Conservation (phyloP, 1,140 invertebrate genomes). For the Nebria ingens region DNA sequence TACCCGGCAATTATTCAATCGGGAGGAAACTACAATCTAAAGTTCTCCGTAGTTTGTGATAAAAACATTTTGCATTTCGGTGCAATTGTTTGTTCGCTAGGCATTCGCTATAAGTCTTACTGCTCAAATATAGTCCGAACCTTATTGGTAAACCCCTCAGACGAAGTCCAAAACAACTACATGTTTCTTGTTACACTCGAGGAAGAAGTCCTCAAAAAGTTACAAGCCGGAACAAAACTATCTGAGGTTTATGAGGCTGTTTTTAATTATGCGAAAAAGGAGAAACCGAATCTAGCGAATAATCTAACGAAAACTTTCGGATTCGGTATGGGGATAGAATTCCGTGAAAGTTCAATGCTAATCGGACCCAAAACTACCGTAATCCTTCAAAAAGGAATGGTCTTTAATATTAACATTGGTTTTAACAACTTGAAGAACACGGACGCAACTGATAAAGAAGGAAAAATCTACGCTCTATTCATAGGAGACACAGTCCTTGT, state of each 20-base stretch:
- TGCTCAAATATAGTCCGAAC: constrained; percentile 98
- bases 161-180: constrained; percentile 74
- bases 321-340: constrained; percentile 97
- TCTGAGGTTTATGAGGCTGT: constrained; percentile 83
- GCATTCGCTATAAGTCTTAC: constrained; percentile 92
- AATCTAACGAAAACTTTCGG: constrained; percentile 73
- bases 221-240: constrained; percentile 75
- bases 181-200: constrained; percentile 87
- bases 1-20: constrained; percentile 98
- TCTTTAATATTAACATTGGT: constrained; percentile 94
- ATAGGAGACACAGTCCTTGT: constrained; percentile 95
- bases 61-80: constrained; percentile 94
- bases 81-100: constrained; percentile 89
- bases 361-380: constrained; percentile 83
- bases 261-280: constrained; percentile 72
- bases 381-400: constrained; percentile 86
- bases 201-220: constrained; percentile 78
- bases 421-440: constrained; percentile 80
- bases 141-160: constrained; percentile 91
- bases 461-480: constrained; percentile 89
- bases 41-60: constrained; percentile 91
- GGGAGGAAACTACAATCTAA: constrained; percentile 92
- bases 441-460: constrained; percentile 71
- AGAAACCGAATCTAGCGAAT: constrained; percentile 77
- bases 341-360: constrained; percentile 86